Evolutionary conservation across 2,797 vertebrate species (phyloP).

Genomic region (Rhabdophis nuchalis): DNA sequence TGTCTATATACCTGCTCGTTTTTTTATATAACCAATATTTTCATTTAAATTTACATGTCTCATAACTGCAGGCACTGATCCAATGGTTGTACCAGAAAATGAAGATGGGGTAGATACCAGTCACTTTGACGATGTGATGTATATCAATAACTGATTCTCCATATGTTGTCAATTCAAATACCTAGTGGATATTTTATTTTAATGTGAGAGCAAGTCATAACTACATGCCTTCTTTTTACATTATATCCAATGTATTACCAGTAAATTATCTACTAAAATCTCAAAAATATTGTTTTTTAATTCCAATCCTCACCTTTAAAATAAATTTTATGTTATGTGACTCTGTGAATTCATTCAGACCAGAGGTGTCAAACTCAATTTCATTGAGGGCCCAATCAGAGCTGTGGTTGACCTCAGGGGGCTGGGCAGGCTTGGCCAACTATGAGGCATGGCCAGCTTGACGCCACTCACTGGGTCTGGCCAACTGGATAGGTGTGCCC

Average conservation of each 20-base stretch:
- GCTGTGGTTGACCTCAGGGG: no score
- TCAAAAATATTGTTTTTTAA: background rate
- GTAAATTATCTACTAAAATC: background rate
- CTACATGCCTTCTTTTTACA: background rate
- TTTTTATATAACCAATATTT: background rate
- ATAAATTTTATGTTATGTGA: background rate
- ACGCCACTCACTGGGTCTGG: no score
- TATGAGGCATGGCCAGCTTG: no score
- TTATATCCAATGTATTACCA: background rate
- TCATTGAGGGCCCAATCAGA: no score
- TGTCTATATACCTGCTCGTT: background rate
- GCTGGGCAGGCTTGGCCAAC: no score
- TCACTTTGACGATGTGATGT: constrained; percentile 15
- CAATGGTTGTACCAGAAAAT: background rate
- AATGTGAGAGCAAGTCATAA: background rate
- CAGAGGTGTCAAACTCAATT: background rate
- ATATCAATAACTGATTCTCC: constrained; percentile 43
- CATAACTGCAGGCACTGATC: constrained; percentile 6
- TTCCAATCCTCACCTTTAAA: background rate
- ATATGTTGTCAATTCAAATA: background rate
- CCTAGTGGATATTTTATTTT: background rate
- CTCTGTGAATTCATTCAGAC: background rate
- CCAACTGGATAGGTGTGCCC: no score
- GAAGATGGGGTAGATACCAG: background rate
- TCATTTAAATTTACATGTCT: constrained; percentile 25